Evolutionary conservation across 2,888 invertebrate genomes (phyloP), one percentile per base, ranked within the genome.

Genomic region (Spilarctia lutea): DNA sequence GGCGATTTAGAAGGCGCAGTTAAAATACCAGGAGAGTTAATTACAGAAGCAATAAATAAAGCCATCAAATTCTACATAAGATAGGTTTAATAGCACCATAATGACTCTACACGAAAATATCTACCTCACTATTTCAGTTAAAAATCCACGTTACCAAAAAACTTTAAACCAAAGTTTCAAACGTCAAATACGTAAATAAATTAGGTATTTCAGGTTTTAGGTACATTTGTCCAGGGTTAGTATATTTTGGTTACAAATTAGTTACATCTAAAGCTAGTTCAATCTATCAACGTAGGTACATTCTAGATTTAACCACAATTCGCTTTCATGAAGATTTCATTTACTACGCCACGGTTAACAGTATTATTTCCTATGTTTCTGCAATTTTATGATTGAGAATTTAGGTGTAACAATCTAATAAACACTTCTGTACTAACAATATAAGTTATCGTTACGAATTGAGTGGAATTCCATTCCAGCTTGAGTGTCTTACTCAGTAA

Each of bases 401-500:
- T 52, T 52, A 24, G 24, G 10, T 2, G 24, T 20, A 20, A 52
- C 24, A 52, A 52, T 2, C n/a, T 10, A 45, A 45, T 45, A 45
- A 18, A 24, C 52, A 24, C n/a, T n/a, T 52, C n/a, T 10, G n/a
- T n/a, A 33, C 39, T 56, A 13, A 35, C 20, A 70, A 30, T 70
- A 70, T 66, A 66, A 56, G 71, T 67, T 45, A 67, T n/a, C 2
- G 52, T 66, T 66, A 48, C 24, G 8, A 10, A 7, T 20, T 45
- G 42, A 35, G 24, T n/a, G 68, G 7, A 67, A 79, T 81, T 73
- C 33, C 68, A 77, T 73, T 65, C 18, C 65, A 42, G 65, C 65
- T n/a, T 71, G 80, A 69, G 76, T 80, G 11, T 39, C 72, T 65
- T 75, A 65, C 63, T 56, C 65, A 63, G 72, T 76, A 79, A 52